Base-by-base conservation (phyloP, 1,140 invertebrate genomes). In the Anadara kagoshimensis region DNA sequence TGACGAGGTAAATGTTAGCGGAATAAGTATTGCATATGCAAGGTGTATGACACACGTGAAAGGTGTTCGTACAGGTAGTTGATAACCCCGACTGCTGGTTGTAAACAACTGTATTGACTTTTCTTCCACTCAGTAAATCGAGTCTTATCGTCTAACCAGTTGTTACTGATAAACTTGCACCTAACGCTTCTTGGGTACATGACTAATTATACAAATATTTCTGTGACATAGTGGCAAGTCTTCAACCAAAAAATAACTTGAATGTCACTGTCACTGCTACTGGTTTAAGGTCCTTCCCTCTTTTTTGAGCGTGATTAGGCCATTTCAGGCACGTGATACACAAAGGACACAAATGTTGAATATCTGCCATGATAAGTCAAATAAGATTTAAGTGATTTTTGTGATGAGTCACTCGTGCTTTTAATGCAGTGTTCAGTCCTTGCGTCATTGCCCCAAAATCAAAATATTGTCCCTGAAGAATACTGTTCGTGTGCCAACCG, bases 1-100 rank as follows among this genome's bases (percentile, higher is more conserved):
- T 59, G 81, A 84, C 54, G 80, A 84, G 83, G 83, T 84, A 61
- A 56, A 53, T 12, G 16, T 49, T 36, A 36, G 7, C 29, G 63
- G n/a, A 51, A 41, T 57, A 3, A 18, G 45, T 36, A 18, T 45
- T 4, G 11, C 18, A 14, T 29, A 24, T 44, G 24, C 24, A n/a
- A 16, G 22, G 11, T 20, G 2, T 58, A 43, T 44, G 41, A 44
- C 24, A 45, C 49, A 54, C 47, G 22, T 69, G 53, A 45, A 57
- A 59, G 67, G 63, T 65, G 65, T 67, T 67, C 14, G 56, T 71
- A 68, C 65, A 62, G 44, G 56, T 61, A 61, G 54, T 16, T 62
- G 24, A 16, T 54, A 61, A 47, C 20, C 41, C 51, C 18, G 45
- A 56, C 24, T 16, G 44, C 22, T n/a, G 8, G 12, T 63, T 56